phyloP scores from a whole-genome alignment of 2,797 vertebrate species.

The Fistularia commersonii region DNA sequence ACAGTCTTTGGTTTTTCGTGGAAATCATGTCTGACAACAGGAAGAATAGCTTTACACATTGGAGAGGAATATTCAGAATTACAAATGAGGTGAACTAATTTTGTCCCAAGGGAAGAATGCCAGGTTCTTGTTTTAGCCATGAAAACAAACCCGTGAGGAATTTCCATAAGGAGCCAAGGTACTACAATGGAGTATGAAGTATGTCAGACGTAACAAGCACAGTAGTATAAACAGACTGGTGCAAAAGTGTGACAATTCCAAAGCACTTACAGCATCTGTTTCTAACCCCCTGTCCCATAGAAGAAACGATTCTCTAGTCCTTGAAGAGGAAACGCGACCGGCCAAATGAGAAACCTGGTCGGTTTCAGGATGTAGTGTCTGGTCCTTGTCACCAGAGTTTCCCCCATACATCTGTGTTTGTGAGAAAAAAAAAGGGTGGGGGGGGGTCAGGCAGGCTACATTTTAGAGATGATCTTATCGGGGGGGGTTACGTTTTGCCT shows the following conservation, averaged over 20 bases:
- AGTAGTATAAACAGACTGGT: conserved; percentile 46
- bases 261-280: conserved; percentile 18
- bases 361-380: not conserved
- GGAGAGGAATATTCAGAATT: no score
- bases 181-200: conserved; percentile 48
- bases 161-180: conserved; percentile 26
- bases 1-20: no score
- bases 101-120: conserved; percentile 11
- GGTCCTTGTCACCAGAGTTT: conserved; percentile 2
- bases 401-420: not conserved
- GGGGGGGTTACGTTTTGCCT: no score
- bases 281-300: conserved; percentile 19
- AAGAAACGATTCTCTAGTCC: conserved; percentile 17
- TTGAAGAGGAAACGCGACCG: conserved; percentile 30
- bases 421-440: no score
- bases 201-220: conserved; percentile 28
- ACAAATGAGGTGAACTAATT: not conserved
- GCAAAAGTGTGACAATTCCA: conserved; percentile 38
- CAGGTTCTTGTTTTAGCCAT: conserved; percentile 1
- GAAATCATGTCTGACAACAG: no score
- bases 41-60: no score
- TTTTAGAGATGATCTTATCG: no score
- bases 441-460: no score
- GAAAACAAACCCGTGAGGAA: conserved; percentile 28
- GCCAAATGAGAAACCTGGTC: conserved; percentile 21